Evolutionary conservation across 2,797 vertebrate species (phyloP).

Genomic region (Acanthis flammea): DNA sequence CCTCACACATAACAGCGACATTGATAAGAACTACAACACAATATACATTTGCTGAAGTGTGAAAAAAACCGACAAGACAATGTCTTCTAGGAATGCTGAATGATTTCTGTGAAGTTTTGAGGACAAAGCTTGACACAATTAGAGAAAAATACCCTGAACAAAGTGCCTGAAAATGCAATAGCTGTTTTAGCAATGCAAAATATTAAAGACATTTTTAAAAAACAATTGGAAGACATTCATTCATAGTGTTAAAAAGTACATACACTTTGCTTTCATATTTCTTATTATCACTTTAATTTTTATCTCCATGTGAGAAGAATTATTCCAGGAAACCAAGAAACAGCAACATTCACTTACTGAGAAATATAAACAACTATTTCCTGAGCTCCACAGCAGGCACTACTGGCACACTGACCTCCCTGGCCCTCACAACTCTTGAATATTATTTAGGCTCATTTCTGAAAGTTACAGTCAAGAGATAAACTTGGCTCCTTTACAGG

Average conservation of each 20-base stretch:
- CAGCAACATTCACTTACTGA: background rate
- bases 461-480: background rate
- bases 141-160: background rate
- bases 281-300: background rate
- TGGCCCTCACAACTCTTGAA: background rate
- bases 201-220: background rate
- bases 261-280: background rate
- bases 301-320: background rate
- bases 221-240: background rate
- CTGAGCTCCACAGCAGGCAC: background rate
- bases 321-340: background rate
- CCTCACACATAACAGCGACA: conserved; percentile 12
- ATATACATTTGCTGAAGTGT: conserved; percentile 38
- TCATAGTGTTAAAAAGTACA: background rate
- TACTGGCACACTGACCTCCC: background rate
- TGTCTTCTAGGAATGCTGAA: conserved; percentile 7
- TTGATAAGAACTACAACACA: conserved; percentile 26
- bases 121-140: background rate
- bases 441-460: background rate
- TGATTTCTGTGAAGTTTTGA: conserved; percentile 1
- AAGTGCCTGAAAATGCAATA: background rate
- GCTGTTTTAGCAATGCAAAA: background rate
- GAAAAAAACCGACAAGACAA: conserved; percentile 27
- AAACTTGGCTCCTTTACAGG: background rate
- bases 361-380: background rate